Evolutionary conservation across 1,140 invertebrate species (phyloP).

Genomic region (Macrosteles quadrilineatus): DNA sequence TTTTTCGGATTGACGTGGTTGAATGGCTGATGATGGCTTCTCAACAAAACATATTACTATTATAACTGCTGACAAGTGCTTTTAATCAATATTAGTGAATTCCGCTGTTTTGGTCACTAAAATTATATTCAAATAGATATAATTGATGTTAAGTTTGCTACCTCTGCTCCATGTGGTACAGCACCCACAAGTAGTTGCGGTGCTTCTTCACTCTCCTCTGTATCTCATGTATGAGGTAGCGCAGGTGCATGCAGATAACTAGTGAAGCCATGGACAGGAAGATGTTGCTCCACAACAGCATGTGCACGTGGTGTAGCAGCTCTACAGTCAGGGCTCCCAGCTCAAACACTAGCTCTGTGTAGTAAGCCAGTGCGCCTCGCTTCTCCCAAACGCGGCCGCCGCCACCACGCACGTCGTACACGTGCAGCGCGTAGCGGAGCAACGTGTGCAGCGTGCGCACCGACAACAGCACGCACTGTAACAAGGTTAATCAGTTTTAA

Average conservation of each 20-base stretch:
- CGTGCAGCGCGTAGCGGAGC: constrained; percentile 70
- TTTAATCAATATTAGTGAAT: no score
- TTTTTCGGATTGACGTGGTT: no score
- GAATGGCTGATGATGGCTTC: no score
- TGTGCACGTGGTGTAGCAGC: constrained; percentile 73
- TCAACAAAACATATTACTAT: no score
- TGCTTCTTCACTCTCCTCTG: constrained; percentile 78
- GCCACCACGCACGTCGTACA: constrained; percentile 62
- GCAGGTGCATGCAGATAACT: constrained; percentile 87
- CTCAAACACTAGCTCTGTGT: constrained; percentile 79
- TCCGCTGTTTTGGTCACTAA: no score
- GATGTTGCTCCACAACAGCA: constrained; percentile 85
- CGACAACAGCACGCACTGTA: constrained; percentile 72
- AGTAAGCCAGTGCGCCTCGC: constrained; percentile 68
- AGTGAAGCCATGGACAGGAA: constrained; percentile 89
- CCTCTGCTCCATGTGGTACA: constrained; percentile 83
- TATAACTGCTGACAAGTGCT: no score
- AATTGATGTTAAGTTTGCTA: no score
- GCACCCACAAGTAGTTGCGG: constrained; percentile 79
- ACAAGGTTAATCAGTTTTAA: no score
- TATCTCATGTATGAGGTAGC: constrained; percentile 82
- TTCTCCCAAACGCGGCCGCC: constrained; percentile 61
- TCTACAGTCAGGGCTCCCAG: constrained; percentile 71
- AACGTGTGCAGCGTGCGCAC: constrained; percentile 74
- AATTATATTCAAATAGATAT: no score